Evolutionary conservation across 2,113 vertebrate species (phyloP).

Genomic region (Suricata suricatta): DNA sequence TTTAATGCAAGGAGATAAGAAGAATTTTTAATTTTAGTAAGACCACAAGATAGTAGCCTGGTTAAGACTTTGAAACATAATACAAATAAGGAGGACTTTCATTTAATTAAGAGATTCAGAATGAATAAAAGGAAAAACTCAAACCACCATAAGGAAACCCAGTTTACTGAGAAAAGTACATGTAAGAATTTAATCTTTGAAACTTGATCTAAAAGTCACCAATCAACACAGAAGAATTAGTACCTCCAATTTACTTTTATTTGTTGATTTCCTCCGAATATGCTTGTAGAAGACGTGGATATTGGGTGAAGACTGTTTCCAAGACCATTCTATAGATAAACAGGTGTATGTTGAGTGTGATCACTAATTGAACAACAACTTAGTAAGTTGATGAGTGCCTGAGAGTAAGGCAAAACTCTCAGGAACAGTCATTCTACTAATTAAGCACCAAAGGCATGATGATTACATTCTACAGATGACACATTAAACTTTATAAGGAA

Average conservation of each 20-base stretch:
- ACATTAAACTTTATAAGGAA: background rate
- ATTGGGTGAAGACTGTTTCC: background rate
- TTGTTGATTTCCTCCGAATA: background rate
- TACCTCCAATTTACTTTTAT: background rate
- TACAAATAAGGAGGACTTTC: background rate
- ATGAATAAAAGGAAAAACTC: background rate
- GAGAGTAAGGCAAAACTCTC: constrained; percentile 22
- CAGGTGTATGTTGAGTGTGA: background rate
- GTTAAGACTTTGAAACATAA: background rate
- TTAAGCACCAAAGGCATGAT: background rate
- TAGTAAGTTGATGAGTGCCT: background rate
- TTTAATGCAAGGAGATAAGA: background rate
- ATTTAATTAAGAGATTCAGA: background rate
- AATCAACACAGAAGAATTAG: background rate
- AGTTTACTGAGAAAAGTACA: background rate
- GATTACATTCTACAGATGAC: background rate
- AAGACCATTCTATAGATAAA: background rate
- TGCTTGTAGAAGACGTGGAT: background rate
- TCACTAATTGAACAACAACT: background rate
- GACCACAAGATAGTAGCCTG: background rate
- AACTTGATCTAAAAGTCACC: background rate
- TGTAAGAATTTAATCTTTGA: constrained; percentile 4
- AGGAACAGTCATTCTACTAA: background rate
- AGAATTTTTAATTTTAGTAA: background rate
- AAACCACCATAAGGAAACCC: background rate